Percentiles rank a stretch among this genome's conserved stretches.
phyloP scores from a whole-genome alignment of 2,113 vertebrate species.

The Taxidea taxus region DNA sequence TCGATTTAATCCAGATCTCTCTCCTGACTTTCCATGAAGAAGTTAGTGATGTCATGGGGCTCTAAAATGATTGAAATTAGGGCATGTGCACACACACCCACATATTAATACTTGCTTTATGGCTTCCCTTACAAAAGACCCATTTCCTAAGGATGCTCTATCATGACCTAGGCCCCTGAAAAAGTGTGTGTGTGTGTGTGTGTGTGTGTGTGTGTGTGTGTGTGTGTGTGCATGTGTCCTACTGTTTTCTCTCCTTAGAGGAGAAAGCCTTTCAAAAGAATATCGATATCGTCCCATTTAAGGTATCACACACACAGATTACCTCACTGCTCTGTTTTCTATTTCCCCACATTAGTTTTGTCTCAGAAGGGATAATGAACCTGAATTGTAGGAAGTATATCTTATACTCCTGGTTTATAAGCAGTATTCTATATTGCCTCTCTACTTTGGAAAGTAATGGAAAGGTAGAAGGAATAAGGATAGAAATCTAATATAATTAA shows the following conservation, averaged over 20 bases:
- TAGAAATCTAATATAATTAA: background rate
- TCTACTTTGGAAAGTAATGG: background rate
- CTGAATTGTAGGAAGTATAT: background rate
- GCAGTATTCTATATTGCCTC: background rate
- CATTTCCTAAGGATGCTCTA: background rate
- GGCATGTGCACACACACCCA: background rate
- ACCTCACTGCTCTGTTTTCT: background rate
- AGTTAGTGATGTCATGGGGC: background rate
- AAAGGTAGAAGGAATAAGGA: background rate
- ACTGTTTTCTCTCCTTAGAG: background rate
- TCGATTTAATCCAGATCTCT: background rate
- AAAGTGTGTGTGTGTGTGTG: background rate
- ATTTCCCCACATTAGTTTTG: background rate
- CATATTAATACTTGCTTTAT: background rate
- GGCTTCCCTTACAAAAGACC: background rate
- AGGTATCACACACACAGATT: background rate
- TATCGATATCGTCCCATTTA: background rate
- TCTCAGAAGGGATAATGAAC: background rate
- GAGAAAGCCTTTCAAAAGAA: background rate
- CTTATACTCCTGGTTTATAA: background rate
- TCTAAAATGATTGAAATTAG: background rate
- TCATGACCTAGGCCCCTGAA: background rate
- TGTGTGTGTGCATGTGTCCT: too few species aligned
- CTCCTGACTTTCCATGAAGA: background rate
- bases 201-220: background rate